These are phyloP conservation scores for Limnephilus rhombicus DNA, from an alignment of 2,888 invertebrate species.

Conservation along the genomic window DNA sequence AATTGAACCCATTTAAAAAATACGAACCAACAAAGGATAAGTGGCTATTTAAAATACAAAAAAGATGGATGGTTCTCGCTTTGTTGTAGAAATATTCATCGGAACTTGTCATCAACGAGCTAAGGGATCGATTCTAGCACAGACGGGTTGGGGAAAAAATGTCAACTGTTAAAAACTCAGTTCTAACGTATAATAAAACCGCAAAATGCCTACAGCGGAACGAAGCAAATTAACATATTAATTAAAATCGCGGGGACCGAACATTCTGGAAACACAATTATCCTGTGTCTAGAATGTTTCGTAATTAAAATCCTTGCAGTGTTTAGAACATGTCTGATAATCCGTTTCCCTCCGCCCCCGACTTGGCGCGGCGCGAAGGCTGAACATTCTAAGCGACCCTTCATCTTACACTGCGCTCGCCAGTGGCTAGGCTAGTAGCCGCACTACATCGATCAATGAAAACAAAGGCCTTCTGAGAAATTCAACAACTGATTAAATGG, in stretches of 20 bases:
- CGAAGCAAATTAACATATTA: slow-evolving; percentile 41
- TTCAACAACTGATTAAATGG: slow-evolving; percentile 3
- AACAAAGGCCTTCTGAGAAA: slow-evolving; percentile 3
- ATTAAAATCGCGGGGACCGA: slow-evolving; percentile 37
- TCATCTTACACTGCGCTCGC: neutral
- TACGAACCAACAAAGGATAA: neutral
- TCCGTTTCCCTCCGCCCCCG: neutral
- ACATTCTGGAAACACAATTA: neutral
- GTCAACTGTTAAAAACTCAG: neutral
- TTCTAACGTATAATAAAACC: neutral
- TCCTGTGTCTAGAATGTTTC: slow-evolving; percentile 27
- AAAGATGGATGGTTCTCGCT: neutral
- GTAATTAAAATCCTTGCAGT: slow-evolving; percentile 11
- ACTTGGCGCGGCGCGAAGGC: neutral
- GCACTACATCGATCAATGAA: neutral
- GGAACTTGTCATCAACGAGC: neutral
- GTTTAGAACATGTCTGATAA: neutral
- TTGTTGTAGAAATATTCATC: neutral
- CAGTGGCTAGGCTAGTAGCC: neutral
- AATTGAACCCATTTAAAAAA: neutral
- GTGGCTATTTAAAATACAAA: neutral
- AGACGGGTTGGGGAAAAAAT: neutral
- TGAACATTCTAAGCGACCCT: neutral
- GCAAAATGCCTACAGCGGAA: slow-evolving; percentile 5
- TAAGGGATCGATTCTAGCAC: neutral